These are phyloP conservation scores for Pseudochirops cupreus DNA, from an alignment of 2,797 vertebrate species.

Conservation along the genomic window DNA sequence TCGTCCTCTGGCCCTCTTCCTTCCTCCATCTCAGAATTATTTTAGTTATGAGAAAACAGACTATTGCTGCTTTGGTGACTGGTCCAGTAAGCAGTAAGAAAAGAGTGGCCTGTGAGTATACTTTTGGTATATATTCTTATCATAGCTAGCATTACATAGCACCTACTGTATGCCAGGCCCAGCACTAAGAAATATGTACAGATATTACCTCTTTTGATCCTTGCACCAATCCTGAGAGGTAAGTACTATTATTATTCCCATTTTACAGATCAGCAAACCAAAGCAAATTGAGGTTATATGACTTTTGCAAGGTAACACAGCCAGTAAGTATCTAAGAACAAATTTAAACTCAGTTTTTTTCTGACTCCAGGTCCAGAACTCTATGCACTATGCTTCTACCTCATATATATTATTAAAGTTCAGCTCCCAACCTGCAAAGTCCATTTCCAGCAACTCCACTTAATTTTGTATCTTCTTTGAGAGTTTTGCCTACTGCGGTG, in stretches of 20 bases:
- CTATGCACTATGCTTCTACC: background rate
- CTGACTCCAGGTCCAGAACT: background rate
- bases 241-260: background rate
- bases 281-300: background rate
- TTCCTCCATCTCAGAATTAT: background rate
- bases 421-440: background rate
- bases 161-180: background rate
- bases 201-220: background rate
- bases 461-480: background rate
- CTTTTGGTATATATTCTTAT: background rate
- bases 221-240: background rate
- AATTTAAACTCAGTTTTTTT: background rate
- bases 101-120: background rate
- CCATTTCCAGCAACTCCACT: background rate
- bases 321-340: background rate
- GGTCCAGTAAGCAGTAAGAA: background rate
- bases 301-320: background rate
- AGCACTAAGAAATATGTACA: background rate
- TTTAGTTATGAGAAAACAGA: constrained; percentile 7
- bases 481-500: background rate
- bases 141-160: background rate
- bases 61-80: background rate
- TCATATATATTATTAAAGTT: background rate
- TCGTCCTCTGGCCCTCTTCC: background rate
- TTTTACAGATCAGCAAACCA: background rate